Evolutionary conservation across 2,113 vertebrate genomes (phyloP).

Genomic region (human (Homo sapiens)): DNA sequence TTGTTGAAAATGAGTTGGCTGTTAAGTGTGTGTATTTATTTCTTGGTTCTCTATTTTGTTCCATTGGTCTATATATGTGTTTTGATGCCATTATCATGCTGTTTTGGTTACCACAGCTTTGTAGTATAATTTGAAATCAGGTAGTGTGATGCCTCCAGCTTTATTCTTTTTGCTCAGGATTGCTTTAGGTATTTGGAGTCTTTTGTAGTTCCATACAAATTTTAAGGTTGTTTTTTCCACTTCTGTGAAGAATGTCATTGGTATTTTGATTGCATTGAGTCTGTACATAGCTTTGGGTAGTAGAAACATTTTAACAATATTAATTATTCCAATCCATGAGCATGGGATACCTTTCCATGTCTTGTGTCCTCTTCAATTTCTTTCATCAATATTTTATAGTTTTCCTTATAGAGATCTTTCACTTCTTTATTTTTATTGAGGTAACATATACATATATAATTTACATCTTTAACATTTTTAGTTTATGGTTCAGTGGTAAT

Average conservation of each 20-base stretch:
- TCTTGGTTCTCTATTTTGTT: not conserved
- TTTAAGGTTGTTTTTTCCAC: not conserved
- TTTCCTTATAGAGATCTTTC: not conserved
- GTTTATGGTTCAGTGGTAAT: no score
- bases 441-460: no score
- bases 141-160: not conserved
- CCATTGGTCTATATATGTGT: not conserved
- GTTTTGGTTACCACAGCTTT: not conserved
- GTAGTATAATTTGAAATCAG: not conserved
- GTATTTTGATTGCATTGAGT: not conserved
- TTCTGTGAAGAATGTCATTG: not conserved
- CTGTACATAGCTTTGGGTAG: not conserved
- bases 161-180: not conserved
- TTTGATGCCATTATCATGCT: not conserved
- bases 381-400: not conserved
- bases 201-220: not conserved
- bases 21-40: not conserved
- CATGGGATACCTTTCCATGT: not conserved
- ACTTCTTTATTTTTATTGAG: not conserved
- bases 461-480: no score
- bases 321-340: not conserved
- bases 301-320: not conserved
- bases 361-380: not conserved
- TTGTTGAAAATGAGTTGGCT: not conserved
- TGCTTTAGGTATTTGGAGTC: not conserved